Evolutionary conservation across 2,888 invertebrate species (phyloP), one percentile per base, ranked within the genome.

Genomic region (Sacculina carcini): DNA sequence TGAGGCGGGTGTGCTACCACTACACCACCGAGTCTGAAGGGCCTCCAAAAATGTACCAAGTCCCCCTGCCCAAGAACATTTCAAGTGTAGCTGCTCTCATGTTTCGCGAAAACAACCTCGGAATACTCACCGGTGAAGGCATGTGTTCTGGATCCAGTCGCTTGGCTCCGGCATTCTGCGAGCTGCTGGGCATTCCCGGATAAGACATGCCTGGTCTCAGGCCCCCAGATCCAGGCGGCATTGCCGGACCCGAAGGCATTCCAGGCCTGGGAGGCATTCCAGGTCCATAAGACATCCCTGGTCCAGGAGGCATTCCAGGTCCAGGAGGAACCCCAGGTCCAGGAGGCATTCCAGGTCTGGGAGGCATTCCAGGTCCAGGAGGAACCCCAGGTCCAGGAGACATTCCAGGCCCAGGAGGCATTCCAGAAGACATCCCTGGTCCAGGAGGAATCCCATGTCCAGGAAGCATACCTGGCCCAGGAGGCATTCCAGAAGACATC

Each of bases 101-200:
- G 14, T 12, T 42, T 14, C 23, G 10, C 31, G 40, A 26, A 5
- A 23, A 16, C 48, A 4, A 48, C 7, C 3, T n/a, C 12, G 5
- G 14, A 4, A 16, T 3, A 38, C 31, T 23, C 23, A 39, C 31
- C 31, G 34, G 36, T 39, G 60, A 61, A 10, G 63, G 63, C 61
- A 63, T 62, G 53, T 68, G 84, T 64, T 94, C 90, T 14, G 92
- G 92, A 69, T 94, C 87, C n/a, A 92, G 59, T 29, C 59, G 56
- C 46, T 32, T 58, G 52, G 42, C 57, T 58, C 36, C 56, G 58
- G 29, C 46, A 52, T 51, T 55, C 44, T 36, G 57, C 47, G 50
- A 54, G 38, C 51, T 53, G 32, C 44, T 44, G 19, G 46, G 40
- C 55, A 53, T 53, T 26, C 53, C 52, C 14, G 52, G 52, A n/a